A percentile compares a stretch with the other conserved stretches of the same genome.
These are phyloP conservation scores for Pollenia labialis DNA, from an alignment of 2,888 invertebrate genomes.

Conservation along the genomic window DNA sequence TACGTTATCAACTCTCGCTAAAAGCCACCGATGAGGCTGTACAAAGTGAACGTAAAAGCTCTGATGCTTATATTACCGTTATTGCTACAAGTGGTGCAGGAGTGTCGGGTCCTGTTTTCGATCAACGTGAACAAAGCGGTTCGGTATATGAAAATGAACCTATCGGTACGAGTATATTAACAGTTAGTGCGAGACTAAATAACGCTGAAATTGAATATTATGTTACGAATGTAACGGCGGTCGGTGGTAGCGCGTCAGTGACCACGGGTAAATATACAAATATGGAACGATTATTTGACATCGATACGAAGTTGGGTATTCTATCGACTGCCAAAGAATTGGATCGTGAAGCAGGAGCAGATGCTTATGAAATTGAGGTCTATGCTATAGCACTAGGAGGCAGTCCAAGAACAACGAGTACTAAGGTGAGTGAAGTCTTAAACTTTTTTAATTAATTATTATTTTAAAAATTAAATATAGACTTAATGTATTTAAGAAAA, in stretches of 20 bases:
- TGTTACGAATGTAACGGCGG: slow-evolving; percentile 91
- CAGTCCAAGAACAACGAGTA: slow-evolving; percentile 90
- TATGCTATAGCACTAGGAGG: slow-evolving; percentile 92
- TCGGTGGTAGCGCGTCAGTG: slow-evolving; percentile 63
- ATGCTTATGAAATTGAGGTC: slow-evolving; percentile 93
- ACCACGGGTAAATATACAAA: slow-evolving; percentile 84
- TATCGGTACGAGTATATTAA: slow-evolving; percentile 92
- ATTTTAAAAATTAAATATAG: no score
- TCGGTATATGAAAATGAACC: slow-evolving; percentile 95
- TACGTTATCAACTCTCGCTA: slow-evolving; percentile 92
- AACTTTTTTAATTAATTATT: not conserved
- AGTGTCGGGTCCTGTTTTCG: slow-evolving; percentile 85
- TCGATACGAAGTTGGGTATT: slow-evolving; percentile 94
- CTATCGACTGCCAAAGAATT: slow-evolving; percentile 92
- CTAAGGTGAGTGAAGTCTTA: slow-evolving; percentile 89
- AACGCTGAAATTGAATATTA: slow-evolving; percentile 93
- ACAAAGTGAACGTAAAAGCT: slow-evolving; percentile 93
- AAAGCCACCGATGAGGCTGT: slow-evolving; percentile 97
- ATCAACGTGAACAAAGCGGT: slow-evolving; percentile 89
- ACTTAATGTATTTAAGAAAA: no score
- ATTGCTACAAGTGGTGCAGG: slow-evolving; percentile 86
- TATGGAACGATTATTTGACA: slow-evolving; percentile 95
- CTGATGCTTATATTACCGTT: slow-evolving; percentile 93
- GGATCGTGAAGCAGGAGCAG: slow-evolving; percentile 93
- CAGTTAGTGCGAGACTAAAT: slow-evolving; percentile 89